Percentiles rank a stretch among this genome's conserved stretches.
Conservation (phyloP, 2,888 invertebrate species). For the Bombyx huttoni region DNA sequence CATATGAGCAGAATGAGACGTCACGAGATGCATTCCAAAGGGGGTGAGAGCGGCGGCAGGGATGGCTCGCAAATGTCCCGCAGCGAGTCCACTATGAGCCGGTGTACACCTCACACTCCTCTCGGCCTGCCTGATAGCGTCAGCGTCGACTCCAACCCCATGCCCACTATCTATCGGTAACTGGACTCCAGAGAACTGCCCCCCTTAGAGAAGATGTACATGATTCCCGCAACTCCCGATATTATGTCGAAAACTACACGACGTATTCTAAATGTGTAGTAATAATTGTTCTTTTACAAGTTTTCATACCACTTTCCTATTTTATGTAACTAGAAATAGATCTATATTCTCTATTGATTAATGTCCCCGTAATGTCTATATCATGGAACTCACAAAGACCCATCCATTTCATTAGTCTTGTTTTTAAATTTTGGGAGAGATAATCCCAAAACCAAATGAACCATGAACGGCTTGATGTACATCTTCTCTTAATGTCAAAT, state of each 20-base stretch:
- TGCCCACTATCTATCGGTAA: constrained; percentile 92
- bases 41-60: constrained; percentile 43
- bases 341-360: too few relatives aligned
- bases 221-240: neutral
- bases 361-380: too few relatives aligned
- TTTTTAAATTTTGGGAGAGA: too few relatives aligned
- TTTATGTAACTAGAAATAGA: too few relatives aligned
- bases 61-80: constrained; percentile 76
- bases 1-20: constrained; percentile 61
- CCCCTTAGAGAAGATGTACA: constrained; percentile 40
- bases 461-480: constrained; percentile 10
- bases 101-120: constrained; percentile 63
- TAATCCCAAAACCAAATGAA: too few relatives aligned
- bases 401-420: too few relatives aligned
- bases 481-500: constrained; percentile 47
- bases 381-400: too few relatives aligned
- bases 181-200: constrained; percentile 30
- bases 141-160: constrained; percentile 88
- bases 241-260: neutral
- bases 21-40: constrained; percentile 54
- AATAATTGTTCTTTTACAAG: too few relatives aligned
- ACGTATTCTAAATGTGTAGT: too few relatives aligned
- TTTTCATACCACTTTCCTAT: too few relatives aligned
- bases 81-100: constrained; percentile 80
- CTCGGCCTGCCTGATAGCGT: constrained; percentile 78